These are phyloP conservation scores for Pemphigus obesinymphae DNA, from an alignment of 1,140 invertebrate species.

Conservation along the genomic window DNA sequence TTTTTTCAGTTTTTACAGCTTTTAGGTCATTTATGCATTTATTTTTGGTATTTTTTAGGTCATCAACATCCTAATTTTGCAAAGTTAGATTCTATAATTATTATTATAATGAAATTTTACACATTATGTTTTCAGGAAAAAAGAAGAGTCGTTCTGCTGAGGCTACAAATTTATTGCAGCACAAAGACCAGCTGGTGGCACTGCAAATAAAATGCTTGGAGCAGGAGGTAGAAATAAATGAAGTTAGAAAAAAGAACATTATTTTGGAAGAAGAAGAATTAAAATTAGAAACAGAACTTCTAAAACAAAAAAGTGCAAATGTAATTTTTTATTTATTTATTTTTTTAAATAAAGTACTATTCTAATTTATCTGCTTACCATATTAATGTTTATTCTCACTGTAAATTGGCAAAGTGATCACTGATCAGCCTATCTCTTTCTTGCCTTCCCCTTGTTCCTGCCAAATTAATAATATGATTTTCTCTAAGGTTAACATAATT, in stretches of 20 bases:
- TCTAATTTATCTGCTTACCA: too few relatives aligned
- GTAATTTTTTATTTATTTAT: neutral
- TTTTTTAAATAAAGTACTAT: neutral
- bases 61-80: neutral
- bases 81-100: neutral
- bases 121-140: neutral
- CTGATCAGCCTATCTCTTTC: neutral
- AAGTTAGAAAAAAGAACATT: neutral
- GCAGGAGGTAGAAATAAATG: neutral
- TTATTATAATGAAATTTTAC: neutral
- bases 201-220: neutral
- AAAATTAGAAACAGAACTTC: neutral
- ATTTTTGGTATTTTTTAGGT: neutral
- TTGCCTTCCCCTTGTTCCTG: neutral
- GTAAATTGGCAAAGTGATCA: neutral
- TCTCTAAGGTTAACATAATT: neutral
- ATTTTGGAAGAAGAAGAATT: neutral
- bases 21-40: neutral
- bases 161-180: neutral
- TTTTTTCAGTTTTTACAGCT: neutral
- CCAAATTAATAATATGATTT: neutral
- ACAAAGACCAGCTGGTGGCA: neutral
- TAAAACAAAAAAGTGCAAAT: neutral
- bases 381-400: neutral
- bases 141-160: neutral